Evolutionary conservation across 2,888 invertebrate species (phyloP).

Genomic region (Heliothis peltigera): DNA sequence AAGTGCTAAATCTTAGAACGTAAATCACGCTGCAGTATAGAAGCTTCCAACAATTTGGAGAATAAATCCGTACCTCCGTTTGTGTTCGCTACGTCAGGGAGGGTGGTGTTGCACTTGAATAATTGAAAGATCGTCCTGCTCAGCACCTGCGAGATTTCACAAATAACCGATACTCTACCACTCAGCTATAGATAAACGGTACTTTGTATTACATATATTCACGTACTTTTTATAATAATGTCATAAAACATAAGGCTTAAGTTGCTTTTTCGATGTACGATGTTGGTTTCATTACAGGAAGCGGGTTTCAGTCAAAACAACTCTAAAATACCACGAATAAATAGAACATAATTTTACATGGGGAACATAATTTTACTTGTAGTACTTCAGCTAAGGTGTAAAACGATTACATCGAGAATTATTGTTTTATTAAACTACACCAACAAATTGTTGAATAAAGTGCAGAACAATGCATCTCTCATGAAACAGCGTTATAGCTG

Average conservation of each 20-base stretch:
- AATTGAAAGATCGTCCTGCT: slow-evolving; percentile 68
- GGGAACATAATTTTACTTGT: slow-evolving; percentile 4
- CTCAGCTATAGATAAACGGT: not conserved
- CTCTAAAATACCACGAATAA: not conserved
- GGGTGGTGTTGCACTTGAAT: slow-evolving; percentile 71
- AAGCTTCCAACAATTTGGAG: slow-evolving; percentile 72
- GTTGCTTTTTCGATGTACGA: no score
- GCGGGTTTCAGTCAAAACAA: no score
- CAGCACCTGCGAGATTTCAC: slow-evolving; percentile 58
- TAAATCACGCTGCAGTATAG: slow-evolving; percentile 77
- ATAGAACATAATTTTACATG: slow-evolving; percentile 20
- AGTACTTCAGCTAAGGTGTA: slow-evolving; percentile 13
- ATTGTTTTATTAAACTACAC: slow-evolving; percentile 21
- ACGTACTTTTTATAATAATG: not conserved
- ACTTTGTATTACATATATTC: not conserved
- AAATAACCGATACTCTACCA: slow-evolving; percentile 37
- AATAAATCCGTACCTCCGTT: slow-evolving; percentile 76
- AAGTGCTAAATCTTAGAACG: slow-evolving; percentile 81
- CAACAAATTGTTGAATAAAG: slow-evolving; percentile 4
- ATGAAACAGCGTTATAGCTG: not conserved
- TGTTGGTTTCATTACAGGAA: no score
- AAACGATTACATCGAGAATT: slow-evolving; percentile 22
- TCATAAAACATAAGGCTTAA: no score
- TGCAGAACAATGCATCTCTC: slow-evolving; percentile 6
- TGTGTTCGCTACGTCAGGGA: slow-evolving; percentile 72